phyloP scores from a whole-genome alignment of 1,140 invertebrate species.

The Wasmannia auropunctata region DNA sequence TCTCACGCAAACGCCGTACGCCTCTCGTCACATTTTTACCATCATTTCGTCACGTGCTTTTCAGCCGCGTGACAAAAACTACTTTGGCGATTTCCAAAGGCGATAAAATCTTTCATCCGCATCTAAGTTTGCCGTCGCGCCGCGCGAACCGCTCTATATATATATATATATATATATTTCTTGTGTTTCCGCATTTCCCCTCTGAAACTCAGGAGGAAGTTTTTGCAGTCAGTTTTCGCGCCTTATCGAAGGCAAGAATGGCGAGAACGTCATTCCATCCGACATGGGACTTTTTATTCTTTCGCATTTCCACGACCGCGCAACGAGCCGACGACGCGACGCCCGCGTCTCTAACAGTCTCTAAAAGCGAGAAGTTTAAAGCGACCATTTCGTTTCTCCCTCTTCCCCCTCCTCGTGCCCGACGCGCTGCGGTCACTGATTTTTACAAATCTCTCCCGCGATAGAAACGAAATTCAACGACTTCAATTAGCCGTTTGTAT shows the following conservation, averaged over 20 bases:
- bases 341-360: not conserved
- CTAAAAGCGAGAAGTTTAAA: conserved; percentile 43
- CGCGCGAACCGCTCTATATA: not conserved
- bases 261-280: not conserved
- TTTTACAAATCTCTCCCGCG: conserved; percentile 26
- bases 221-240: not conserved
- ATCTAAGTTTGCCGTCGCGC: not conserved
- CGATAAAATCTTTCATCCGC: not conserved
- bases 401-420: not conserved
- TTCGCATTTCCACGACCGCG: not conserved
- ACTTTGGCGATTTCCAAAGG: not conserved
- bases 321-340: not conserved
- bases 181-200: conserved; percentile 1
- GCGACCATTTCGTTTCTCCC: not conserved
- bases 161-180: too few species aligned
- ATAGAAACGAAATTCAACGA: conserved; percentile 34
- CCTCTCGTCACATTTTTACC: not conserved
- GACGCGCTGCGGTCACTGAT: not conserved
- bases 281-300: not conserved
- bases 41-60: conserved; percentile 23
- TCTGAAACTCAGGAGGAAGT: not conserved
- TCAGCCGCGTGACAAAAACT: conserved; percentile 1
- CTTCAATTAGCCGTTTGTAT: conserved; percentile 24
- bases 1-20: not conserved
- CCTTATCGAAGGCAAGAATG: conserved; percentile 3